Evolutionary conservation across 2,888 invertebrate genomes (phyloP), one percentile per base, ranked within the genome.

Genomic region (Psococerastis gibbosa): DNA sequence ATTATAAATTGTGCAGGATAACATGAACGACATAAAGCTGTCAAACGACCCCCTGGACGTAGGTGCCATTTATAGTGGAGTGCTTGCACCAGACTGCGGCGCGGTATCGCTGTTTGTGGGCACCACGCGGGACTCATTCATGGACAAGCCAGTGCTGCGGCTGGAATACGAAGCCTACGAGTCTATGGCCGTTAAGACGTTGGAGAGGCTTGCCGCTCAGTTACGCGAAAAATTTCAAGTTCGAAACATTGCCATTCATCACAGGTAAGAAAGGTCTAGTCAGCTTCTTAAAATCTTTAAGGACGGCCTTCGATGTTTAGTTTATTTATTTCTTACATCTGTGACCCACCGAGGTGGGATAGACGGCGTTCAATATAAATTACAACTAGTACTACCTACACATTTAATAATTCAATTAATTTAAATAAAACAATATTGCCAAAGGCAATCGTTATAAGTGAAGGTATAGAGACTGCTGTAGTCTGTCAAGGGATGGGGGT

Each of bases 161-260:
- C 65, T 95, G 43, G 85, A 88, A 56, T 97, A 95, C 64, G 94
- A 95, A 63, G 88, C 89, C 0, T 95, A 94, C 58, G 80, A 83
- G 53, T 67, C 77, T 2, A 95, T 95, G 95, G 94, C 89, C 0
- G 52, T 80, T 5, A 85, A 83, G 57, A 74, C 80, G 49, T 73
- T 95, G 71, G 69, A 72, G 49, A 69, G 71, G 44, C 78, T 94
- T 31, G 91, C 91, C 57, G 56, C 64, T 1, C 71, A 78, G 45
- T 68, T 85, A 9, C 68, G 91, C 22, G 57, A 58, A 9, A 72
- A 77, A 55, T 94, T 89, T 0, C 65, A 71, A 35, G 67, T 92
- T 2, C 71, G 77, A 51, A 71, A 82, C 53, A 83, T 94, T 52
- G 88, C 82, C 11, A 78, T 95, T 43, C 73, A 78, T 57, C 95